Conservation (phyloP, 2,888 invertebrate species). For the Caenorhabditis panamensis region DNA sequence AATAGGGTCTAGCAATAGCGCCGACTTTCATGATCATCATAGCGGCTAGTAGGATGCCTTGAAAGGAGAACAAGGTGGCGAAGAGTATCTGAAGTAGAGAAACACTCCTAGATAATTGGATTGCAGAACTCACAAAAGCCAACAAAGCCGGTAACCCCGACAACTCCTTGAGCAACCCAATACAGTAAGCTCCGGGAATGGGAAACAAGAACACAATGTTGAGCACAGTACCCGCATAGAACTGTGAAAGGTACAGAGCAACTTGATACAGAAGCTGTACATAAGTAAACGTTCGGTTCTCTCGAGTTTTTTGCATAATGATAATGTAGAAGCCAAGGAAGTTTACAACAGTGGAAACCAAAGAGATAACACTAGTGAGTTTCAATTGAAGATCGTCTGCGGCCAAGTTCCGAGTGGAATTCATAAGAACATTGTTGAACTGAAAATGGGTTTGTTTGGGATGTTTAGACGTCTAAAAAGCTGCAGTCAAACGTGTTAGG, state of each 20-base stretch:
- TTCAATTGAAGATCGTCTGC: conserved; percentile 23
- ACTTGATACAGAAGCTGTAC: conserved; percentile 21
- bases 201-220: conserved; percentile 3
- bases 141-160: background rate
- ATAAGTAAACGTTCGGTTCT: conserved; percentile 10
- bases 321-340: conserved; percentile 30
- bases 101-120: too few relatives aligned
- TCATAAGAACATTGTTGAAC: conserved; percentile 26
- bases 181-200: conserved; percentile 6
- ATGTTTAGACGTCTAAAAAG: too few relatives aligned
- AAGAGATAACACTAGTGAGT: conserved; percentile 9
- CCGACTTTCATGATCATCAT: conserved; percentile 6
- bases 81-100: conserved; percentile 11
- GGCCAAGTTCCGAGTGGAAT: conserved; percentile 1
- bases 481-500: background rate
- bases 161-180: background rate
- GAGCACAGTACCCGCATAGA: conserved; percentile 21
- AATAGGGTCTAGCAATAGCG: background rate
- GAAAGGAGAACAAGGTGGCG: background rate
- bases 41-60: conserved; percentile 4
- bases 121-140: background rate
- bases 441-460: too few relatives aligned
- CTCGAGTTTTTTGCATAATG: conserved; percentile 21
- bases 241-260: conserved; percentile 9
- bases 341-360: conserved; percentile 19